Evolutionary conservation across 2,888 invertebrate genomes (phyloP).

Genomic region (Drosophila recens): DNA sequence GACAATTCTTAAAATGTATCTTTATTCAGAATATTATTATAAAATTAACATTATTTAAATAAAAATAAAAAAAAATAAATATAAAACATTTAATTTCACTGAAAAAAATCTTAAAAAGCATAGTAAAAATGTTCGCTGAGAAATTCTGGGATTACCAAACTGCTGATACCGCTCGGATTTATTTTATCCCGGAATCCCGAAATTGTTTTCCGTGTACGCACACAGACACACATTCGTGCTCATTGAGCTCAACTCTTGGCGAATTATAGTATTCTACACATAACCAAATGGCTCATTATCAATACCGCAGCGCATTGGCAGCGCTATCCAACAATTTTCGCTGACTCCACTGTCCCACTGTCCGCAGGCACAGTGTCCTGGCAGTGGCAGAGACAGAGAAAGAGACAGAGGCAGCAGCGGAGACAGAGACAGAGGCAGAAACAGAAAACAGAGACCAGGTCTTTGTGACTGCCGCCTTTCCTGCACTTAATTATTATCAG

Average conservation of each 20-base stretch:
- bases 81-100: too few relatives aligned
- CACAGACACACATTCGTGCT: neutral
- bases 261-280: constrained; percentile 43
- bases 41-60: too few relatives aligned
- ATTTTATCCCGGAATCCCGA: too few relatives aligned
- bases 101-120: too few relatives aligned
- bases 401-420: neutral
- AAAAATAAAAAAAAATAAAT: too few relatives aligned
- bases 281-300: constrained; percentile 72
- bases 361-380: constrained; percentile 4
- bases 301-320: constrained; percentile 67
- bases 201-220: too few relatives aligned
- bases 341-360: constrained; percentile 8
- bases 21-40: too few relatives aligned
- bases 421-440: neutral
- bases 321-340: constrained; percentile 42
- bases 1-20: too few relatives aligned
- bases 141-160: too few relatives aligned
- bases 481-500: constrained; percentile 85
- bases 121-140: too few relatives aligned
- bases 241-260: constrained; percentile 29
- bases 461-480: constrained; percentile 72
- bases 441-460: constrained; percentile 32
- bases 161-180: too few relatives aligned
- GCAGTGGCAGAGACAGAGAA: neutral